Evolutionary conservation across 2,888 invertebrate genomes (phyloP), one percentile per base, ranked within the genome.

Genomic region (Caenorhabditis imperialis): DNA sequence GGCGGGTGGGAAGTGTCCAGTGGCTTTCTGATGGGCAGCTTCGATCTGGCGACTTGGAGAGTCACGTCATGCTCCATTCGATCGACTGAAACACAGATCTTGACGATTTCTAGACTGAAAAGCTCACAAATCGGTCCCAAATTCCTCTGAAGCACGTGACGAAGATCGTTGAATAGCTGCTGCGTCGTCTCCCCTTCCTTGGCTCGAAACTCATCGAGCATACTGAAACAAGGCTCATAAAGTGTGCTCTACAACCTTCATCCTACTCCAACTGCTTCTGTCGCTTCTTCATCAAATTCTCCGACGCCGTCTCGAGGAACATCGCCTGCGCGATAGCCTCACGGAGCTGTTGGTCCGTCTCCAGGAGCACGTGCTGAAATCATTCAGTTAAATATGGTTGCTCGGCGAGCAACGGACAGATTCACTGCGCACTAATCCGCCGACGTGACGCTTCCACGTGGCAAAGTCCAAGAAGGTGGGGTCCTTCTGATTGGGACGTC

Each of bases 201-300:
- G 14, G 4, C 37, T 33, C 67, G 67, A 14, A 18, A 42, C 16
- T 44, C 40, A 10, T 67, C 67, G 20, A 67, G 18, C 3, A 57
- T 16, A n/a, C 65, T 65, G 50, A 10, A 53, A 54, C 20, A 45
- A 25, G 18, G 14, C 20, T 27, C n/a, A 6, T 7, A 4, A 37
- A 30, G 5, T n/a, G n/a, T n/a, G n/a, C n/a, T 30, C 30, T 30
- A 10, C 30, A 30, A 30, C 10, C 10, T 30, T 30, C 30, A 30
- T 33, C 67, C 27, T 35, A 67, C 67, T 67, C 67, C 25, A 67
- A 23, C 33, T 57, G 67, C 16, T 27, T 18, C 22, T 67, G 57
- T 27, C 67, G 40, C 22, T 67, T 67, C 3, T n/a, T 40, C 18
- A 57, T 2, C 44, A 67, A 25, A 50, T 57, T 57, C 22, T 67